Evolutionary conservation across 2,797 vertebrate species (phyloP), one percentile per base, ranked within the genome.

Genomic region (Emys orbicularis): DNA sequence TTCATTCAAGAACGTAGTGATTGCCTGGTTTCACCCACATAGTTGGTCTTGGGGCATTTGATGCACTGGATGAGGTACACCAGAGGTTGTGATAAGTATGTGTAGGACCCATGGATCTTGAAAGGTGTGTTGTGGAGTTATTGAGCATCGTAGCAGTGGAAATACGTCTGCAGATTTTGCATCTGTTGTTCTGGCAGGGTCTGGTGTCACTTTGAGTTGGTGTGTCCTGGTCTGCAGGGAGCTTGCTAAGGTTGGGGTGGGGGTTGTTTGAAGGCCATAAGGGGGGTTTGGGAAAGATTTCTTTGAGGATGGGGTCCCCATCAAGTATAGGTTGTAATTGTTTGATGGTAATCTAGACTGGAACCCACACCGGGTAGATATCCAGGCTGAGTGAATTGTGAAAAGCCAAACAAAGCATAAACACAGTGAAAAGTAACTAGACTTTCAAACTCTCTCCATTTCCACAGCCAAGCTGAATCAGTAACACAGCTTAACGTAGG

Each of bases 351-450:
- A 37, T 21, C n/a, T 37, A 11, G n/a, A 18, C 18, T 19, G 31
- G 59, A n/a, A 88, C 9, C 54, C 54, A 23, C 23, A 54, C 21
- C 4, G 8, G 23, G 23, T 54, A 54, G 54, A 82, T 91, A 93
- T 59, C 52, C 11, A 11, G 89, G 72, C 7, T 0, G 0, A 94
- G 90, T 56, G 72, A 92, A 81, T 27, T 27, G 12, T 53, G 88
- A 95, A 95, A 85, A 41, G 4, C 53, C 34, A 90, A 96, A 92
- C 83, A 89, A 87, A 94, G 68, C 19, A 25, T 41, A 41, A 92
- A 82, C 85, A 76, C 12, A 29, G 41, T 74, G 52, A 96, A 95
- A 97, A 93, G 34, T 25, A 94, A 65, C 25, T 84, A 92, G 47
- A 53, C 80, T 1, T 54, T 93, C 81, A 83, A 53, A n/a, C 59